Evolutionary conservation across 2,113 vertebrate species (phyloP).

Genomic region (Piprites chloris): DNA sequence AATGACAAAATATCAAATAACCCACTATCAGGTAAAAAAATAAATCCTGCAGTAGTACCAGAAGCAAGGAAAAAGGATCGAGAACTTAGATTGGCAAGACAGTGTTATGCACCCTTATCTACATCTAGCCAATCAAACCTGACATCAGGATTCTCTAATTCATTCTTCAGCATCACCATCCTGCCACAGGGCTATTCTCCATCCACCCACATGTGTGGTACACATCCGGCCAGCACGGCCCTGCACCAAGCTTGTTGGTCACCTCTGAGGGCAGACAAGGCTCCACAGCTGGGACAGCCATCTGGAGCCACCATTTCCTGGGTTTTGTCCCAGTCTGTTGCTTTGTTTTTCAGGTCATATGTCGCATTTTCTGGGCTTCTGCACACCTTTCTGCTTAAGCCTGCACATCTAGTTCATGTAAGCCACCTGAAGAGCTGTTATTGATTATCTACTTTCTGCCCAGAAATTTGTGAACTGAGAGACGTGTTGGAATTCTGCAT

Average conservation of each 20-base stretch:
- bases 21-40: not conserved
- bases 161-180: not conserved
- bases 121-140: not conserved
- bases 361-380: not conserved
- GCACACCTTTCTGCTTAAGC: not conserved
- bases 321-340: not conserved
- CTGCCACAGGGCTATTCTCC: not conserved
- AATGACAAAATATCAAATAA: not conserved
- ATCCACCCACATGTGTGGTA: accelerated
- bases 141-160: not conserved
- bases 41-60: not conserved
- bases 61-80: not conserved
- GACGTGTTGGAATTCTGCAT: not conserved
- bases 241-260: accelerated
- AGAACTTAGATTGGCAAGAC: not conserved
- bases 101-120: accelerated
- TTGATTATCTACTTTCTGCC: not conserved
- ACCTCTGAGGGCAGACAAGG: accelerated
- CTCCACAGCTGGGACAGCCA: not conserved
- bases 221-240: accelerated
- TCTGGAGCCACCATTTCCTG: not conserved
- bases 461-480: not conserved
- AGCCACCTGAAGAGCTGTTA: not conserved
- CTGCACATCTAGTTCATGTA: not conserved
- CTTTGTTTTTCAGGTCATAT: accelerated